Percentiles rank a stretch among this genome's conserved stretches.
phyloP scores from a whole-genome alignment of 2,888 invertebrate species.

The Dusona sp. region DNA sequence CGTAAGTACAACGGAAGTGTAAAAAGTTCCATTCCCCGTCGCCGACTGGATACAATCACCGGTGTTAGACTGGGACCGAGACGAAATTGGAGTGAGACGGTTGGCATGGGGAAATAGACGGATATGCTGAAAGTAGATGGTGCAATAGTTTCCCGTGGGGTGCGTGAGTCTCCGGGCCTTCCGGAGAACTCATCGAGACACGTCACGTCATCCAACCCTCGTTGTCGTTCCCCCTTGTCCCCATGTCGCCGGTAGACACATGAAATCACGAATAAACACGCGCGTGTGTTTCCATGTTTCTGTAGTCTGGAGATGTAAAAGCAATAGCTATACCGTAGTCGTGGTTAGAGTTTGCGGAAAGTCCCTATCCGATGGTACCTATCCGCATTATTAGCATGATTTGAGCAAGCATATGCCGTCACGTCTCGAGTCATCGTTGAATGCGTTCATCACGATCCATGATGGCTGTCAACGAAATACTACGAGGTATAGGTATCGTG shows the following conservation, averaged over 20 bases:
- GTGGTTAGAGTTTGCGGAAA: neutral
- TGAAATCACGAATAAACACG: conserved; percentile 37
- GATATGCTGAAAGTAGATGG: conserved; percentile 53
- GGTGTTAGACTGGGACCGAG: neutral
- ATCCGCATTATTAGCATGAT: conserved; percentile 37
- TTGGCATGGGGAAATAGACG: conserved; percentile 23
- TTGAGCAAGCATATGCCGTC: conserved; percentile 18
- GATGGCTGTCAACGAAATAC: neutral
- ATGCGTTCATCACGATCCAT: neutral
- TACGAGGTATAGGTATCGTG: neutral
- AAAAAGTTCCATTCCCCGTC: conserved; percentile 16
- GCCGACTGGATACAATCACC: conserved; percentile 2
- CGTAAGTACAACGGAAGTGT: neutral
- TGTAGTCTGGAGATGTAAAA: neutral
- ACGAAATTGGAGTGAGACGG: conserved; percentile 9
- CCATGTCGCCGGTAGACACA: conserved; percentile 25
- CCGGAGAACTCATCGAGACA: conserved; percentile 57
- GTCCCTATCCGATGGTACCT: conserved; percentile 13
- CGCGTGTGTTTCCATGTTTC: neutral
- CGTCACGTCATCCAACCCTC: conserved; percentile 46
- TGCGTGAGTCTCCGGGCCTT: conserved; percentile 49
- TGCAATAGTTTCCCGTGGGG: conserved; percentile 46
- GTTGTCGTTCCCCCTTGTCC: conserved; percentile 26
- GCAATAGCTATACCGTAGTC: neutral
- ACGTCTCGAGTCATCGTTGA: neutral